These are phyloP conservation scores for Alethe castanea DNA, from an alignment of 2,113 vertebrate genomes.

Conservation along the genomic window DNA sequence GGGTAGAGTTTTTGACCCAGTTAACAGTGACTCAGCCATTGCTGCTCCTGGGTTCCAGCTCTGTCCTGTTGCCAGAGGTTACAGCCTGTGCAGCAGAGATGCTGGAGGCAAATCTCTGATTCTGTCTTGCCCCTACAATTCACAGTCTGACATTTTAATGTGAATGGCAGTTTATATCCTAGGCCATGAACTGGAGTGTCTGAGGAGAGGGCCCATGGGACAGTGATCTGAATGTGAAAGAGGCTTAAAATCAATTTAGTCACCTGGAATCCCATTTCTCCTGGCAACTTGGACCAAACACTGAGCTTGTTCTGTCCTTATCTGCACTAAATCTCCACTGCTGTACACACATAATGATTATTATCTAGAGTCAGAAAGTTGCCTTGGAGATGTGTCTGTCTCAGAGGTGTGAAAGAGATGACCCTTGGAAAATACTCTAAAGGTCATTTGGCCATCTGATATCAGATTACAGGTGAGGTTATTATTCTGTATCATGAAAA, in stretches of 20 bases:
- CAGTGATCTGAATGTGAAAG: background rate
- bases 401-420: background rate
- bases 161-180: background rate
- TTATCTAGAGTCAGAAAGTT: background rate
- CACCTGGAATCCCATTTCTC: background rate
- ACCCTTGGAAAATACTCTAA: background rate
- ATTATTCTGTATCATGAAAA: background rate
- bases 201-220: background rate
- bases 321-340: background rate
- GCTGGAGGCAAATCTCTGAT: background rate
- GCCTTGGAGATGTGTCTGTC: background rate
- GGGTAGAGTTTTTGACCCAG: background rate
- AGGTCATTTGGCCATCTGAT: background rate
- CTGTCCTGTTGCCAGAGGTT: background rate
- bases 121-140: background rate
- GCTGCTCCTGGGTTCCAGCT: background rate
- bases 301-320: background rate
- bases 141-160: background rate
- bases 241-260: background rate
- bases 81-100: background rate
- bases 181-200: background rate
- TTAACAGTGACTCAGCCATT: background rate
- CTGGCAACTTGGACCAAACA: background rate
- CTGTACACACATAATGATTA: background rate
- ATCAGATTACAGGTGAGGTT: background rate